Conservation (phyloP, 2,888 invertebrate species). For the Lasioglossum figueresi region DNA sequence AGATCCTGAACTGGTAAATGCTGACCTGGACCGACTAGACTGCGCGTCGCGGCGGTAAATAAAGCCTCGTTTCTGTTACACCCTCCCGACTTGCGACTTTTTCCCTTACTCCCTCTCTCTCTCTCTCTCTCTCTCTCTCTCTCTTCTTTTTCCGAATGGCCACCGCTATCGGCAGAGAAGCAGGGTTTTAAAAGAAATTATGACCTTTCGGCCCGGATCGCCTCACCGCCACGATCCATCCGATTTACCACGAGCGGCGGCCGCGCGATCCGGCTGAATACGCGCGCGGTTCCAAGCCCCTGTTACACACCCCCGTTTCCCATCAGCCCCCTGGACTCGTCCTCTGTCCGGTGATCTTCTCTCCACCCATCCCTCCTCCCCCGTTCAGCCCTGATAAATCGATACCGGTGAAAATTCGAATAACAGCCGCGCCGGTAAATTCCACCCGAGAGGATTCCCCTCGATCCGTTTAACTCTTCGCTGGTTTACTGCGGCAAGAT, state of each 20-base stretch:
- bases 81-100: constrained; percentile 2
- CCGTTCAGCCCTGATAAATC: constrained; percentile 29
- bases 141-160: background rate
- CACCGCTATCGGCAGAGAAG: background rate
- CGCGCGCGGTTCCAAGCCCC: background rate
- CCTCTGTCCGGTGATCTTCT: constrained; percentile 13
- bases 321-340: background rate
- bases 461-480: constrained; percentile 30
- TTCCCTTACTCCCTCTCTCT: background rate
- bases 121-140: background rate
- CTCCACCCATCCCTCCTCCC: background rate
- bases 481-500: constrained; percentile 25
- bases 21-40: background rate
- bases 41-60: background rate
- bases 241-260: constrained; percentile 43
- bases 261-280: constrained; percentile 39
- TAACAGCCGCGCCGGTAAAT: constrained; percentile 36
- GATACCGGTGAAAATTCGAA: constrained; percentile 39
- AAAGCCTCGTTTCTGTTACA: constrained; percentile 3
- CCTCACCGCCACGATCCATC: constrained; percentile 25
- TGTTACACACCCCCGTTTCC: background rate
- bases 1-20: background rate
- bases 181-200: constrained; percentile 50
- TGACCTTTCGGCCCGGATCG: constrained; percentile 28
- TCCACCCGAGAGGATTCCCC: background rate